Conservation (phyloP, 2,113 vertebrate genomes). For the Podocnemis expansa region DNA sequence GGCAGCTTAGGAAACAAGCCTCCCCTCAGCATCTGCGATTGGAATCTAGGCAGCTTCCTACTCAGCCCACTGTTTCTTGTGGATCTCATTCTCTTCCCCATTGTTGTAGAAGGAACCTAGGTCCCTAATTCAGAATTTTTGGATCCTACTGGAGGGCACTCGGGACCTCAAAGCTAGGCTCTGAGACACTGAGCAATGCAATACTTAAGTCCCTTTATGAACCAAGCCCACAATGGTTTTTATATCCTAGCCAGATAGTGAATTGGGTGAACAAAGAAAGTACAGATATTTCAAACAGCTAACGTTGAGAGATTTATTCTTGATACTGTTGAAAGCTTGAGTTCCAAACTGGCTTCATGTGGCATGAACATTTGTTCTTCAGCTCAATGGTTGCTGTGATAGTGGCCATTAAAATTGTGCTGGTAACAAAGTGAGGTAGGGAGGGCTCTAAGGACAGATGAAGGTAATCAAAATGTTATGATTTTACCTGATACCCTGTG, state of each 20-base stretch:
- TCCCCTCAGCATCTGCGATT: background rate
- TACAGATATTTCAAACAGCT: background rate
- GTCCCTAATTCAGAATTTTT: background rate
- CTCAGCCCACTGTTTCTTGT: background rate
- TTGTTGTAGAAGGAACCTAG: background rate
- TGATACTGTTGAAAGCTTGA: background rate
- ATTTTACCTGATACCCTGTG: rapidly evolving
- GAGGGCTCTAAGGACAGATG: background rate
- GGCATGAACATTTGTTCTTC: background rate
- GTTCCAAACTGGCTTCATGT: background rate
- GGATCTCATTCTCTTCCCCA: background rate
- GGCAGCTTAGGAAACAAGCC: background rate
- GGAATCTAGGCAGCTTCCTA: background rate
- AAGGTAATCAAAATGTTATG: background rate
- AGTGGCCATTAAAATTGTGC: background rate
- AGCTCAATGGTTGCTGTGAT: background rate
- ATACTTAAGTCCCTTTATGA: no score
- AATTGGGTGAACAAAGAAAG: rapidly evolving
- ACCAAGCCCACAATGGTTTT: no score
- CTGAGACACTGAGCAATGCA: no score
- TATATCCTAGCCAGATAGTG: background rate
- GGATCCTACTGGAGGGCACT: background rate
- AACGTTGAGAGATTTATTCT: background rate
- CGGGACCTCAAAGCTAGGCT: no score
- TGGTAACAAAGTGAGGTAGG: rapidly evolving